These are phyloP conservation scores for Macheiramphus alcinus DNA, from an alignment of 2,113 vertebrate genomes.

Conservation along the genomic window DNA sequence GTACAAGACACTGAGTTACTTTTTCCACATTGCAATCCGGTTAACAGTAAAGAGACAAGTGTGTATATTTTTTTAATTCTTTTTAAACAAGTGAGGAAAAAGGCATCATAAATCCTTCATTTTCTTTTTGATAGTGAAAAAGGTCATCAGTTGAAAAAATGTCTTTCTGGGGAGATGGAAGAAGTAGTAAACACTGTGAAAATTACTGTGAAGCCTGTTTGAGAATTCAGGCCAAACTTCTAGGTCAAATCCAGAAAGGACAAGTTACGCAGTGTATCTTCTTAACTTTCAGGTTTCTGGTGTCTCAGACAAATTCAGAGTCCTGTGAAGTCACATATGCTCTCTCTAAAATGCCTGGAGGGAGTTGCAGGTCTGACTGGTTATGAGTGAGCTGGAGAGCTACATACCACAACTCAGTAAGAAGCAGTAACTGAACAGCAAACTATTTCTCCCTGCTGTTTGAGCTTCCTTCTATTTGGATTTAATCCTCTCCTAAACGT, in stretches of 20 bases:
- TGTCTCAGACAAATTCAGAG: not conserved
- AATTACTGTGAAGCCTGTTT: not conserved
- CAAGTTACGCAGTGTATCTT: not conserved
- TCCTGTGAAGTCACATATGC: not conserved
- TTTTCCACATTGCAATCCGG: not conserved
- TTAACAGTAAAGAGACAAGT: not conserved
- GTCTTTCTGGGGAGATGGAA: not conserved
- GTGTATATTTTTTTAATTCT: not conserved
- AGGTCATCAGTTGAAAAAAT: not conserved
- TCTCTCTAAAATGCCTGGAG: not conserved
- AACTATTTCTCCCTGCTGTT: not conserved
- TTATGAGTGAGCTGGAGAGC: not conserved
- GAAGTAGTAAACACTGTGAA: not conserved
- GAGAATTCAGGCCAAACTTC: not conserved
- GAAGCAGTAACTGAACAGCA: not conserved
- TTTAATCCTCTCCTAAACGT: not conserved
- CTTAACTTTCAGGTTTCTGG: not conserved
- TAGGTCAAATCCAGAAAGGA: not conserved
- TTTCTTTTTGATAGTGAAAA: not conserved
- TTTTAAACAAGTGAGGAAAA: not conserved
- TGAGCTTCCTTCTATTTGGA: not conserved
- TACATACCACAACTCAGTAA: not conserved
- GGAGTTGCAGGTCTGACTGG: not conserved
- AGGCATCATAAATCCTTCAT: not conserved
- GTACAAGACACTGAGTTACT: not conserved